These are phyloP conservation scores for Gymnothorax javanicus DNA, from an alignment of 2,797 vertebrate genomes.

Conservation along the genomic window DNA sequence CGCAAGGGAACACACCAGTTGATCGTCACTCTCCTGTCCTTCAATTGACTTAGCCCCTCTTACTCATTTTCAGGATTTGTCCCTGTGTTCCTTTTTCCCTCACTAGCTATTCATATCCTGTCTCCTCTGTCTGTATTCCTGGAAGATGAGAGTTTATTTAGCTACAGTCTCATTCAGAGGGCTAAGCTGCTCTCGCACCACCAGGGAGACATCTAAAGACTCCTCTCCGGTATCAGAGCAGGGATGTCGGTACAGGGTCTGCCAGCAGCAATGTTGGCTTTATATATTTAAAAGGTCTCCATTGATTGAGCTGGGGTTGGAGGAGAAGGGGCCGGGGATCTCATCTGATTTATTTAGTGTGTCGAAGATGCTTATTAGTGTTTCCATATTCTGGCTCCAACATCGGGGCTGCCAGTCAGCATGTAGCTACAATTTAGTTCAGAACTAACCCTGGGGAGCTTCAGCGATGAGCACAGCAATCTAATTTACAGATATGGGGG, in stretches of 20 bases:
- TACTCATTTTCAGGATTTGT: not conserved
- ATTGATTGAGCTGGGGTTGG: not conserved
- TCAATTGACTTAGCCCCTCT: constrained; percentile 8
- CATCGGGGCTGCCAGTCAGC: not conserved
- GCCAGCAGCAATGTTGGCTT: not conserved
- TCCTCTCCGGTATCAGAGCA: not conserved
- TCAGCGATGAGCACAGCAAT: not conserved
- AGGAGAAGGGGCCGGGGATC: not conserved
- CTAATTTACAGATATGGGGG: not conserved
- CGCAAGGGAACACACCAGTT: constrained; percentile 17
- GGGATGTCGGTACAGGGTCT: not conserved
- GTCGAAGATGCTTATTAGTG: not conserved
- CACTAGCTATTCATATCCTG: not conserved
- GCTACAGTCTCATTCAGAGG: not conserved
- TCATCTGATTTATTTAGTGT: constrained; percentile 10
- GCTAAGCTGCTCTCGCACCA: not conserved
- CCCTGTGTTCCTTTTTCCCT: constrained; percentile 20
- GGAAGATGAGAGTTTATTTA: not conserved
- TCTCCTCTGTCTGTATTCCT: constrained; percentile 18
- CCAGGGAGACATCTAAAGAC: not conserved
- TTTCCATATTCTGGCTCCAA: not conserved
- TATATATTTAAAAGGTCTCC: not conserved
- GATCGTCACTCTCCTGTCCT: constrained; percentile 10
- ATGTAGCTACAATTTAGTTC: not conserved
- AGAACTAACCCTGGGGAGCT: not conserved